phyloP scores from a whole-genome alignment of 1,140 invertebrate species.

The Patella vulgata region DNA sequence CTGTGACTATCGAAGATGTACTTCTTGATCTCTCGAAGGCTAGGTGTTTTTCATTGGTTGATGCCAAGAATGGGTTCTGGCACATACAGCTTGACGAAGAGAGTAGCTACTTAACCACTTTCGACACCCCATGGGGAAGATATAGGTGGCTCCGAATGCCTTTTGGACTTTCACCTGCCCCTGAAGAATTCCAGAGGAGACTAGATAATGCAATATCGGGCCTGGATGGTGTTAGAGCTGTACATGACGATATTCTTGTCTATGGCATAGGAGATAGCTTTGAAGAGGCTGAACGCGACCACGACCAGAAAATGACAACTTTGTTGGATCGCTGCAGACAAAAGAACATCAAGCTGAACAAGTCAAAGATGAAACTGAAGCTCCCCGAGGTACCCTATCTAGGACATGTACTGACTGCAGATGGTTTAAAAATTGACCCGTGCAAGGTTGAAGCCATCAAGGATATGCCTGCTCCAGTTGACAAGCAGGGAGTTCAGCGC shows the following conservation, averaged over 20 bases:
- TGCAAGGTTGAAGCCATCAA: too few relatives aligned
- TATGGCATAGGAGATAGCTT: constrained; percentile 40
- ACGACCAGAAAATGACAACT: constrained; percentile 23
- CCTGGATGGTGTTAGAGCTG: constrained; percentile 12
- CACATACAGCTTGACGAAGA: constrained; percentile 41
- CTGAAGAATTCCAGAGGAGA: constrained; percentile 29
- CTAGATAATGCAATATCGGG: constrained; percentile 16
- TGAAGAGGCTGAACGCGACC: too few relatives aligned
- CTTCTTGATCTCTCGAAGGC: constrained; percentile 31
- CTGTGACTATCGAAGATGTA: too few relatives aligned
- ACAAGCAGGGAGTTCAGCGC: constrained; percentile 21
- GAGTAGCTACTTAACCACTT: too few relatives aligned
- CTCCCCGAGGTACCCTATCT: constrained; percentile 17
- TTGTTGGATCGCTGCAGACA: constrained; percentile 24
- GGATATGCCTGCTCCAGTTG: too few relatives aligned
- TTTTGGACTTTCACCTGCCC: too few relatives aligned
- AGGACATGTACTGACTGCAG: too few relatives aligned
- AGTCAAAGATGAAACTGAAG: constrained; percentile 20
- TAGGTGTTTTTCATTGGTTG: constrained; percentile 20
- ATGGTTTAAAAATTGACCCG: too few relatives aligned
- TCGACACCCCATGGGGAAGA: too few relatives aligned
- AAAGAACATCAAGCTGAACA: constrained; percentile 21
- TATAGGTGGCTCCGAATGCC: too few relatives aligned
- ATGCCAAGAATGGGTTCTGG: constrained; percentile 52
- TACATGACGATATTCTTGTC: too few relatives aligned